Percentiles rank a stretch among this genome's conserved stretches.
Conservation (phyloP, 2,888 invertebrate species). For the Matsumyia berberina region DNA sequence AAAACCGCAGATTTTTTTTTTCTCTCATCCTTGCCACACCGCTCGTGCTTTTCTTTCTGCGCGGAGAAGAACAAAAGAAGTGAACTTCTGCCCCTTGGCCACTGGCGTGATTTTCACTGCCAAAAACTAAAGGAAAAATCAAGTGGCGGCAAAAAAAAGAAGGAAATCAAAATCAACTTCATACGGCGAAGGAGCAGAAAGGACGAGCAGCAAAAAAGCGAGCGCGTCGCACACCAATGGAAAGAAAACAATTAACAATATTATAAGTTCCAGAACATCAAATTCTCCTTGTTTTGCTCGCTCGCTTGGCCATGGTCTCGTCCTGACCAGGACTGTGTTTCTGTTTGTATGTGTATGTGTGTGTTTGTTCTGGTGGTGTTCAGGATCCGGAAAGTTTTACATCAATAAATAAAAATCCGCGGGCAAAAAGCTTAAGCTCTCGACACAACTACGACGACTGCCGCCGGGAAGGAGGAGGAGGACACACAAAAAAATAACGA, state of each 20-base stretch:
- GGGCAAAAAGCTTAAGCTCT: constrained; percentile 63
- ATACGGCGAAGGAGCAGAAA: constrained; percentile 1
- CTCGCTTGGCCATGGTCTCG: constrained; percentile 29
- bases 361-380: constrained; percentile 34
- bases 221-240: constrained; percentile 28
- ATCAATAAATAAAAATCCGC: constrained; percentile 76
- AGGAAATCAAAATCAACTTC: constrained; percentile 48
- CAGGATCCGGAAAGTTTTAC: constrained; percentile 69
- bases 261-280: constrained; percentile 74
- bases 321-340: not conserved
- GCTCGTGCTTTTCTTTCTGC: not conserved
- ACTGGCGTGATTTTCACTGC: constrained; percentile 46
- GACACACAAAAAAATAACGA: constrained; percentile 8
- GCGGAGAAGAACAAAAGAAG: constrained; percentile 56
- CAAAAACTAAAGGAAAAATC: constrained; percentile 28
- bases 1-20: constrained; percentile 67
- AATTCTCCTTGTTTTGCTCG: constrained; percentile 60
- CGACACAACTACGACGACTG: not conserved
- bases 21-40: not conserved
- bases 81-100: constrained; percentile 41
- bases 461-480: not conserved
- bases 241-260: constrained; percentile 75
- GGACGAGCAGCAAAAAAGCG: constrained; percentile 13
- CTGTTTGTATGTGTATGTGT: not conserved
- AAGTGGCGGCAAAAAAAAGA: constrained; percentile 23